Evolutionary conservation across 2,888 invertebrate species (phyloP), one percentile per base, ranked within the genome.

Genomic region (Habroteleia sp.): DNA sequence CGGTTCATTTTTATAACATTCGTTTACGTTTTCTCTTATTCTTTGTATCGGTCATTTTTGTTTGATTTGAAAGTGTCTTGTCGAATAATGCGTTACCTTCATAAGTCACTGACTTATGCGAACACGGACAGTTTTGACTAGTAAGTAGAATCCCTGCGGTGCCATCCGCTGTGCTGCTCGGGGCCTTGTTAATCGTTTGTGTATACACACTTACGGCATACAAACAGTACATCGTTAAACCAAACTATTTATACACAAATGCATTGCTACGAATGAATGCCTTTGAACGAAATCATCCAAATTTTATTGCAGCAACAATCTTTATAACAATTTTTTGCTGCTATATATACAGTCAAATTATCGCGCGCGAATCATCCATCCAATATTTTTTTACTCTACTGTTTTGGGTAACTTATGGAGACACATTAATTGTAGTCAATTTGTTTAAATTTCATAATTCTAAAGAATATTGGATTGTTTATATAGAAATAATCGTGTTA

Each of bases 71-170:
- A 74, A 68, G 69, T 65, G 74, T 69, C 58, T 69, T 74, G 63
- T 69, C 62, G 35, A 74, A 74, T 68, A 62, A 54, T 74, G 74
- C 77, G 80, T 74, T 80, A 74, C 79, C 76, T 71, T 74, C 81
- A 76, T 77, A 79, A 80, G 77, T 80, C 77, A 74, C 76, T 66
- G 76, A 78, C 77, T 82, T 81, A 76, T 78, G 79, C 76, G 74
- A 74, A 77, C 66, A 76, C 63, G 52, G 69, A 77, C 77, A 74
- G 78, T 77, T 77, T 76, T 73, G 79, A 50, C 78, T 77, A 62
- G 80, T 76, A 79, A 81, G 77, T 74, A 75, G 81, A 80, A 79
- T 77, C 79, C 82, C 82, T 50, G 78, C 69, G 76, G 80, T 79
- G 81, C 76, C 76, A 62, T 79, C 78, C 77, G 69, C 65, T 62